Base-by-base conservation (phyloP, 1,140 invertebrate genomes). In the Potamilus streckersoni region DNA sequence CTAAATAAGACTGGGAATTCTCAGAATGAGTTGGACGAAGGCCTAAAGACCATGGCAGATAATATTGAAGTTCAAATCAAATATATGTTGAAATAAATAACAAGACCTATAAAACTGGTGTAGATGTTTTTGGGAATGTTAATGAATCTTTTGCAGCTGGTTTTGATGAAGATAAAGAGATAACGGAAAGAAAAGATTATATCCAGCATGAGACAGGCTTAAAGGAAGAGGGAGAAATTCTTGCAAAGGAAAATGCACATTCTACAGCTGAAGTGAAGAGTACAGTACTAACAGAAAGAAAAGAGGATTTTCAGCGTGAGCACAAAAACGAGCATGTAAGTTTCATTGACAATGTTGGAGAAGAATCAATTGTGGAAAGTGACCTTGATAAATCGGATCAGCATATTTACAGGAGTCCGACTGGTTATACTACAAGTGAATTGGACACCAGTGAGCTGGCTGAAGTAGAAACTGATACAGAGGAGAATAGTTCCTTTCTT, bases 381-480 rank as follows among this genome's bases (percentile, higher is more conserved):
- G 72, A 73, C 23, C 14, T 73, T 59, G 72, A 73, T 23, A 1
- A 38, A 67, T 60, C 64, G 14, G 66, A 73, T 56, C 61, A 56
- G 38, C 55, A 23, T 17, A 57, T 63, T 63, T 74, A 69, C 20
- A 69, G 38, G 38, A 49, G 60, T 66, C 66, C 67, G 63, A 66
- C 60, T 65, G 74, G 57, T 14, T 65, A 71, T 19, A 71, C 66
- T 49, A 76, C 74, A 23, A 76, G 74, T 70, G 74, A 76, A n/a
- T 31, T 76, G 58, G 69, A 76, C 55, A 76, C 68, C 0, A 73
- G 57, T 13, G 72, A 68, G 19, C n/a, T 73, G 5, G 60, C 16
- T 55, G 64, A 73, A 11, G 19, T 61, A 12, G 49, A 19, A 6
- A 73, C 72, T 59, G 72, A 68, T n/a, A 68, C 72, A 19, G 63